These are phyloP conservation scores for Euphonia xanthogaster DNA, from an alignment of 2,797 vertebrate genomes.

Conservation along the genomic window DNA sequence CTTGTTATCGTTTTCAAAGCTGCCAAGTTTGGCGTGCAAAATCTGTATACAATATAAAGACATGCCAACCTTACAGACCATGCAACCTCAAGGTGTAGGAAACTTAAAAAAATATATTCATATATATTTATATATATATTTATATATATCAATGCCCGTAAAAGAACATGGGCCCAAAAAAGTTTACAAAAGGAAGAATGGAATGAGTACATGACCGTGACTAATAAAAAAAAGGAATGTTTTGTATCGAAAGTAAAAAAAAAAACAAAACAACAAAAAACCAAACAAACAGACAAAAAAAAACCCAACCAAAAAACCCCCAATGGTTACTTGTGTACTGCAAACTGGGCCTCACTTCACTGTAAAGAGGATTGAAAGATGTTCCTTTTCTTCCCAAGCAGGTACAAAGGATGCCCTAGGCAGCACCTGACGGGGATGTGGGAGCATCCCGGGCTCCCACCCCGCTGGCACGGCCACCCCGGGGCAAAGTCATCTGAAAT, in stretches of 20 bases:
- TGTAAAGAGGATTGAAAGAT: not conserved
- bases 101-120: conserved; percentile 83
- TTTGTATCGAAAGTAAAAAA: conserved; percentile 41
- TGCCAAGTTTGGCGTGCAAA: conserved; percentile 80
- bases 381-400: conserved; percentile 33
- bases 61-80: conserved; percentile 76
- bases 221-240: conserved; percentile 74
- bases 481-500: not conserved
- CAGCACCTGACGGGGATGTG: not conserved
- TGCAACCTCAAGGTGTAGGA: conserved; percentile 81
- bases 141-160: conserved; percentile 80
- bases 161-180: conserved; percentile 73
- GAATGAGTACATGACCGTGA: conserved; percentile 72
- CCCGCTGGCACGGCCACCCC: not conserved
- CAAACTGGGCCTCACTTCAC: conserved; percentile 6
- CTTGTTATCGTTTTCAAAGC: conserved; percentile 66
- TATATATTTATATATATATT: conserved; percentile 81
- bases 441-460: not conserved
- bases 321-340: conserved; percentile 39
- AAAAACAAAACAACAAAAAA: not conserved
- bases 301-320: not conserved
- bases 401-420: not conserved
- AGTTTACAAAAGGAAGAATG: conserved; percentile 79
- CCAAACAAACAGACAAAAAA: too few species aligned
- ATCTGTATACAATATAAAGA: conserved; percentile 75